Evolutionary conservation across 2,888 invertebrate genomes (phyloP).

Genomic region (Eilema griseolum): DNA sequence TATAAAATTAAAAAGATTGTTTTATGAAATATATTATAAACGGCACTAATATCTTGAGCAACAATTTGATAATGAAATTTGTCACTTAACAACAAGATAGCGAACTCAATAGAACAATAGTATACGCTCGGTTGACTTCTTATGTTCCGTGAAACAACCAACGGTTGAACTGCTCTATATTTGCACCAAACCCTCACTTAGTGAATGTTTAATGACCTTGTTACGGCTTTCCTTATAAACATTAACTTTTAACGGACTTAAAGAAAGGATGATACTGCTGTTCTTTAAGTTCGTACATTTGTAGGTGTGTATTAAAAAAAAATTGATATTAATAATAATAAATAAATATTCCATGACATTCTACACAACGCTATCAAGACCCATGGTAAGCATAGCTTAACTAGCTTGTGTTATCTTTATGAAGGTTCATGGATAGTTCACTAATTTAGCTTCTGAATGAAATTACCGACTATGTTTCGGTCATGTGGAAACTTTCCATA

Average conservation of each 20-base stretch:
- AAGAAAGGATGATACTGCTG: background rate
- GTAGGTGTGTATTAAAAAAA: background rate
- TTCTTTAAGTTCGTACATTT: background rate
- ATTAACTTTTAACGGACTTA: background rate
- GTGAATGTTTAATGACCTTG: conserved; percentile 17
- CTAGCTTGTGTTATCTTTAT: no score
- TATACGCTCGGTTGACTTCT: conserved; percentile 26
- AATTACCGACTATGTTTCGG: no score
- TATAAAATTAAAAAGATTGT: background rate
- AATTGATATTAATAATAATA: no score
- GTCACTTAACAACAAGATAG: conserved; percentile 14
- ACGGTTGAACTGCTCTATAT: conserved; percentile 17
- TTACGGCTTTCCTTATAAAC: conserved; percentile 7
- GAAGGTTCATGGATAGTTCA: no score
- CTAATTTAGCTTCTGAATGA: no score
- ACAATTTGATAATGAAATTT: conserved; percentile 20
- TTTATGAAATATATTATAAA: background rate
- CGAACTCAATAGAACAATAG: conserved; percentile 24
- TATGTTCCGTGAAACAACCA: conserved; percentile 24
- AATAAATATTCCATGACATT: no score
- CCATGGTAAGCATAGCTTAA: no score
- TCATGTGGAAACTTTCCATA: no score
- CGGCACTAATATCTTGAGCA: background rate
- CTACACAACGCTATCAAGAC: no score
- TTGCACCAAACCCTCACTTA: conserved; percentile 25